Percentiles rank a stretch among this genome's conserved stretches.
Conservation (phyloP, 2,797 vertebrate genomes). For the Anolis apletophallus region DNA sequence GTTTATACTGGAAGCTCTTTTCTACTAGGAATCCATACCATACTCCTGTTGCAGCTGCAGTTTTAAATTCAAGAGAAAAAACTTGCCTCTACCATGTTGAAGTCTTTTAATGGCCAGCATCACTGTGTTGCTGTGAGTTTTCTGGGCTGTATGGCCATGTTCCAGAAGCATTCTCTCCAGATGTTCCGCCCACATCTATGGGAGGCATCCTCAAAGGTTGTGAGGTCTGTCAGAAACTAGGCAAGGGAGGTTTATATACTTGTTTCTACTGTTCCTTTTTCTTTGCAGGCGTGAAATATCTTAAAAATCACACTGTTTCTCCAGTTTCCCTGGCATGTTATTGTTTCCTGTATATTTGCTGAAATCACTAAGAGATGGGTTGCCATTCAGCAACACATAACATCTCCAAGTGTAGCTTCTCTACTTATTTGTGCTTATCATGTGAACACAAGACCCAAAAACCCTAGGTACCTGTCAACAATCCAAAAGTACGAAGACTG, state of each 20-base stretch:
- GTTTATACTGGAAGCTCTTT: neutral
- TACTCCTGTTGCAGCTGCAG: neutral
- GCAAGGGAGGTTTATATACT: no score
- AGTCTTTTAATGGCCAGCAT: no score
- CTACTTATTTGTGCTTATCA: rapidly evolving
- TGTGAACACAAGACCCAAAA: neutral
- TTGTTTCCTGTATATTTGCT: neutral
- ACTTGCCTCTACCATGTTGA: no score
- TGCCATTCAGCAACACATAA: neutral
- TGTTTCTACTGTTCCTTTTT: neutral
- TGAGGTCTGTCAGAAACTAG: no score
- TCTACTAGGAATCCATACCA: neutral
- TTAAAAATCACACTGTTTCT: slow-evolving; percentile 26
- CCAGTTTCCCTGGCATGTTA: neutral
- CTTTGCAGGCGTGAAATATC: slow-evolving; percentile 23
- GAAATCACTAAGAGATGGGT: slow-evolving; percentile 1
- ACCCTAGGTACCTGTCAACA: slow-evolving; percentile 14
- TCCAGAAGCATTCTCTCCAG: no score
- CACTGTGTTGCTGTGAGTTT: no score
- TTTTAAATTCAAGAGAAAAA: neutral
- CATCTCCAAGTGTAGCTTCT: neutral
- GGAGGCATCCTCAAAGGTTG: no score
- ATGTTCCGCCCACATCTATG: no score
- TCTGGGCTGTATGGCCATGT: no score
- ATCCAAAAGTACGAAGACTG: neutral